Percentiles rank a stretch among this genome's conserved stretches.
phyloP scores from a whole-genome alignment of 1,140 invertebrate species.

The Epicauta chinensis region DNA sequence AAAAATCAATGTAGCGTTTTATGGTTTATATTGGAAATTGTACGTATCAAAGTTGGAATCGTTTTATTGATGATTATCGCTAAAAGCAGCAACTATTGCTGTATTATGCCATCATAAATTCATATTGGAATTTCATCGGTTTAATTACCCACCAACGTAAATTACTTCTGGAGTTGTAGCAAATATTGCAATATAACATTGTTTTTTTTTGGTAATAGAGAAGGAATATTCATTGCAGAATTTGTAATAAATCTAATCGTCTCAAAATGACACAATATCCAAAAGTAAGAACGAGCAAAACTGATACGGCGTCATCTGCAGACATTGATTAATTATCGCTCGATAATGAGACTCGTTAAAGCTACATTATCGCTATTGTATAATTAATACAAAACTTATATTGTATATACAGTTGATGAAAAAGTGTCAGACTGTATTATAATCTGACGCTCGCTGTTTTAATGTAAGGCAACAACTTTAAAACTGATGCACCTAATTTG shows the following conservation, averaged over 20 bases:
- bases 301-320: slow-evolving; percentile 28
- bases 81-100: not conserved
- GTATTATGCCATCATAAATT: not conserved
- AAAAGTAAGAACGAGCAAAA: slow-evolving; percentile 22
- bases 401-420: slow-evolving; percentile 14
- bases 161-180: not conserved
- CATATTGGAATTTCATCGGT: slow-evolving; percentile 3
- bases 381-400: slow-evolving; percentile 31
- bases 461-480: not conserved
- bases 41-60: too few species aligned
- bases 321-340: slow-evolving; percentile 30
- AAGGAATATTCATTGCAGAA: slow-evolving; percentile 8
- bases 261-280: slow-evolving; percentile 21
- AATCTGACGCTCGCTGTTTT: slow-evolving; percentile 10
- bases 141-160: slow-evolving; percentile 2
- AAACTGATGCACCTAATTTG: too few species aligned
- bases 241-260: slow-evolving; percentile 22
- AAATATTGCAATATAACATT: too few species aligned
- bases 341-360: slow-evolving; percentile 34
- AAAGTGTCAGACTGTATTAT: slow-evolving; percentile 7
- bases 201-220: too few species aligned
- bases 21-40: too few species aligned
- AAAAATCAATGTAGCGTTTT: too few species aligned
- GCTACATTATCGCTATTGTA: slow-evolving; percentile 30
- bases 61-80: too few species aligned